Conservation (phyloP, 2,113 vertebrate genomes). For the Lynx canadensis region DNA sequence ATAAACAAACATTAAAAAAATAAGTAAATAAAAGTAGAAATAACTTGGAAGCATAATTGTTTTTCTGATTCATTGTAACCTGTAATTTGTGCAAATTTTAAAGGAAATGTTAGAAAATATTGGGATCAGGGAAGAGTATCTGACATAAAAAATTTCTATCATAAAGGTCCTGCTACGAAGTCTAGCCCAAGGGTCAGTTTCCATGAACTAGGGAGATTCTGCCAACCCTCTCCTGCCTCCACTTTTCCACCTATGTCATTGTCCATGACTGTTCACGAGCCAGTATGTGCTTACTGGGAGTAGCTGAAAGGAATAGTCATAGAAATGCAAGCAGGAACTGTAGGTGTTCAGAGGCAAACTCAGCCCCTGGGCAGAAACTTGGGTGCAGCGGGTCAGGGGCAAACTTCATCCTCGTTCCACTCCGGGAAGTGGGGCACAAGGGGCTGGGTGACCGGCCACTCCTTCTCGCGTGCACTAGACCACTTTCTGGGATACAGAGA, state of each 20-base stretch:
- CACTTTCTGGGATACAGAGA: background rate
- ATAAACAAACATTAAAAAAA: no score
- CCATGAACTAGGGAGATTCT: background rate
- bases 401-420: background rate
- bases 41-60: background rate
- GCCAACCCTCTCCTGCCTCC: background rate
- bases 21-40: background rate
- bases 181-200: background rate
- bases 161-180: background rate
- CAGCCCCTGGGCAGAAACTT: accelerated
- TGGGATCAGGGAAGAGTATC: background rate
- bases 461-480: background rate
- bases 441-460: background rate
- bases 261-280: background rate
- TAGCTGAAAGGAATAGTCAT: background rate
- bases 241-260: background rate
- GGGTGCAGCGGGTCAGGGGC: background rate
- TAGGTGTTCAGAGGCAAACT: accelerated
- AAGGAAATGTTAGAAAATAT: background rate
- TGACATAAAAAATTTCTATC: background rate
- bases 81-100: background rate
- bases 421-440: background rate
- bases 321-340: background rate
- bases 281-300: background rate
- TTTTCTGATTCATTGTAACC: background rate